These are phyloP conservation scores for Pipistrellus nathusii DNA, from an alignment of 2,797 vertebrate genomes.

Conservation along the genomic window DNA sequence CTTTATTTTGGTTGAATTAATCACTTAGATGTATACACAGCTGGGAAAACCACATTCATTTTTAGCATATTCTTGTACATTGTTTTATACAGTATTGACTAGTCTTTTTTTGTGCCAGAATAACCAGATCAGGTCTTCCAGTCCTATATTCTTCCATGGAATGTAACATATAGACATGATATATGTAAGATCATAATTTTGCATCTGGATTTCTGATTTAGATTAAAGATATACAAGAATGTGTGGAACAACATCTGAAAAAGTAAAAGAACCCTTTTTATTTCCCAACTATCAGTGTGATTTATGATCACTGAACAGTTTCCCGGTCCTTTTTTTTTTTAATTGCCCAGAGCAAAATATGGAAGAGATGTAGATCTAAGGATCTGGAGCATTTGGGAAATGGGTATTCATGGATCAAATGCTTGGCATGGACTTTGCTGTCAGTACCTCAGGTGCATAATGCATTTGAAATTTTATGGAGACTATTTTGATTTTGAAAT, in stretches of 20 bases:
- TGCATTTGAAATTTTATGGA: constrained; percentile 81
- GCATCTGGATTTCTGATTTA: constrained; percentile 79
- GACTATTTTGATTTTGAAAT: constrained; percentile 78
- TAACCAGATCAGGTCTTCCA: not conserved
- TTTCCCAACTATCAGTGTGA: constrained; percentile 41
- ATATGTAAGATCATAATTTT: not conserved
- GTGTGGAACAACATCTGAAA: constrained; percentile 72
- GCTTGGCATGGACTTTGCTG: constrained; percentile 51
- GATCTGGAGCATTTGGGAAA: constrained; percentile 67
- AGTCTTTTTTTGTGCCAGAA: not conserved
- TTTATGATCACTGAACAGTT: constrained; percentile 57
- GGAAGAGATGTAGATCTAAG: constrained; percentile 52
- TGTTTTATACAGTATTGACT: not conserved
- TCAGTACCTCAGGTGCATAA: constrained; percentile 77
- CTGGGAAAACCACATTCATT: not conserved
- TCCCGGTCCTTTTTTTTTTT: not conserved
- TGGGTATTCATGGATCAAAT: constrained; percentile 71
- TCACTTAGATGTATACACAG: not conserved
- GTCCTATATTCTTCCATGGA: constrained; percentile 1
- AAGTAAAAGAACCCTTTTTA: constrained; percentile 40
- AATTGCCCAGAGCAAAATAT: not conserved
- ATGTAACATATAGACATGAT: not conserved
- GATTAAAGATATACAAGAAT: constrained; percentile 68
- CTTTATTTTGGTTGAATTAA: not conserved
- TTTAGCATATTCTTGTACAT: not conserved